phyloP scores from a whole-genome alignment of 2,888 invertebrate genomes.

The Ichneumoninae sp. region DNA sequence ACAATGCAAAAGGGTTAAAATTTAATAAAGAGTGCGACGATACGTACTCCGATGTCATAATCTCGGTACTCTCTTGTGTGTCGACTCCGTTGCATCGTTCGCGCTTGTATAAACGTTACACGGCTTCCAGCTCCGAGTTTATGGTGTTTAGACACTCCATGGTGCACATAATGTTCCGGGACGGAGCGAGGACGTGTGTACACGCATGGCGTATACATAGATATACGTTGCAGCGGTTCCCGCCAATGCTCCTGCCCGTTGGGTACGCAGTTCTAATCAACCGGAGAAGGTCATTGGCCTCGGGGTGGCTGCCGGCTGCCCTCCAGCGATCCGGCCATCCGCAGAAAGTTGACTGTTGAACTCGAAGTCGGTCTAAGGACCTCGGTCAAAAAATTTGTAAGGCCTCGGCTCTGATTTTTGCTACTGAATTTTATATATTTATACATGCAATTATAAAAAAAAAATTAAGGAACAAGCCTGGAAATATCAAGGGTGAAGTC shows the following conservation, averaged over 20 bases:
- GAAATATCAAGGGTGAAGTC: no score
- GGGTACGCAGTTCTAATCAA: constrained; percentile 50
- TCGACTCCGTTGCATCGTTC: constrained; percentile 27
- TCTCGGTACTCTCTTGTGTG: background rate
- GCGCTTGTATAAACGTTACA: constrained; percentile 34
- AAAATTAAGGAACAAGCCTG: no score
- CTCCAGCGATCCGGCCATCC: constrained; percentile 15
- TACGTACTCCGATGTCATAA: constrained; percentile 17
- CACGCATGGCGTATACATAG: constrained; percentile 15
- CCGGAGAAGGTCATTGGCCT: constrained; percentile 44
- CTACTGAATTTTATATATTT: background rate
- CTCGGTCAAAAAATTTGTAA: background rate
- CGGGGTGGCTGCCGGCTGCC: constrained; percentile 30
- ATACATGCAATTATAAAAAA: background rate
- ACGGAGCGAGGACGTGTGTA: constrained; percentile 40
- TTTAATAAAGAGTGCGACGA: background rate
- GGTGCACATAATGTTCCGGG: constrained; percentile 46
- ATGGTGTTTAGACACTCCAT: constrained; percentile 66
- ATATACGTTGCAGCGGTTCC: constrained; percentile 20
- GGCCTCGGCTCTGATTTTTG: background rate
- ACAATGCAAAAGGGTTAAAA: background rate
- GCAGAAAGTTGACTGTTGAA: constrained; percentile 39
- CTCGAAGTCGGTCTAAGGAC: constrained; percentile 9
- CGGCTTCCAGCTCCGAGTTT: constrained; percentile 53
- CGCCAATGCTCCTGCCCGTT: constrained; percentile 32